Evolutionary conservation across 1,140 invertebrate genomes (phyloP), one percentile per base, ranked within the genome.

Genomic region (Drosophila triauraria): DNA sequence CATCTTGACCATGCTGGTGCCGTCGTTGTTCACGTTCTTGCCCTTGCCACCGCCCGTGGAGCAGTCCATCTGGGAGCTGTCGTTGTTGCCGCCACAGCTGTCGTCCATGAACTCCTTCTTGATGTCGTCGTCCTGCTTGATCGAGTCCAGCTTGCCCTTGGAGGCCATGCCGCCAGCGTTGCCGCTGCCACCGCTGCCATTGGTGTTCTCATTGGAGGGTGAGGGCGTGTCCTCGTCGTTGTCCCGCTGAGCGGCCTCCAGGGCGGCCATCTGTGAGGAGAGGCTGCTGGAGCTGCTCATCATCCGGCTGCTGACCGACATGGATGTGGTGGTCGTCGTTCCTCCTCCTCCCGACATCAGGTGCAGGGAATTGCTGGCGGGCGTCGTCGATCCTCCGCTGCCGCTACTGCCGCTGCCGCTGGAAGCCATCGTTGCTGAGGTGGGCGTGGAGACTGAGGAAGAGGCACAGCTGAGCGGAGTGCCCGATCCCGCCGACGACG

Each of bases 231-330:
- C 95, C 77, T 96, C 94, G 47, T 95, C 95, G 63, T 94, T 94
- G 78, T 95, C 95, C 8, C 95, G 93, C 1, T 95, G 94, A 23
- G 93, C 93, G 1, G 95, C 95, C 65, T 95, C 95, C 40, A 96
- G 94, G 1, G 96, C 95, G 12, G 95, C 95, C 94, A 96, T 96
- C 87, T 96, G 96, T 17, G 95, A 96, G 44, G 95, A 96, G 91
- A 95, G 94, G 38, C 93, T 93, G 50, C 75, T 91, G 30, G 82
- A 77, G 40, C 80, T 92, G 44, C 80, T 85, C 43, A 90, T 88
- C 63, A 91, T 80, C 23, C 82, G 85, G 17, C 75, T 57, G 15
- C 51, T 63, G 60, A 46, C 72, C 0, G 64, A 61, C 7, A 57
- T 59, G 1, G 80, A 62, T 42, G 75, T 78, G 59, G 80, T 71